These are phyloP conservation scores for Xenus cinereus DNA, from an alignment of 2,113 vertebrate species.

Conservation along the genomic window DNA sequence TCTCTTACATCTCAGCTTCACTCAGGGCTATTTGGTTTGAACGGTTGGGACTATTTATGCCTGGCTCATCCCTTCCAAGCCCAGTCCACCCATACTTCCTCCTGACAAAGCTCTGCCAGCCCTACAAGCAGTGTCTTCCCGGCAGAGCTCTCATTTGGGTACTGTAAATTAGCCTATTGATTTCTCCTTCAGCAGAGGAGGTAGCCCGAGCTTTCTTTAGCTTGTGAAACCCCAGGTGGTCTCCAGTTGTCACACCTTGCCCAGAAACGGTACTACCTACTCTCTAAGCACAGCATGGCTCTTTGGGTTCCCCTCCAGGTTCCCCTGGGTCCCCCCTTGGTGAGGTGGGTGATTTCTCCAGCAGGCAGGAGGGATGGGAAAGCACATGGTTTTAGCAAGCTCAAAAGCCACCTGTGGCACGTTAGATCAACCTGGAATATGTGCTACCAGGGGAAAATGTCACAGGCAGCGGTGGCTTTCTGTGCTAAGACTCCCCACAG, in stretches of 20 bases:
- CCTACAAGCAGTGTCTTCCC: not conserved
- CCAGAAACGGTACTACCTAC: fast-evolving
- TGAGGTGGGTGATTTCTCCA: not conserved
- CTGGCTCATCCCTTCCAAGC: not conserved
- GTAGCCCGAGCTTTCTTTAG: not conserved
- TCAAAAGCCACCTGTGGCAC: not conserved
- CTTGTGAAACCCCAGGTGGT: not conserved
- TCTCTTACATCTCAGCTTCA: not conserved
- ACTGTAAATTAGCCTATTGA: not conserved
- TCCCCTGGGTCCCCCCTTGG: not conserved
- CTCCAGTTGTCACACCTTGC: not conserved
- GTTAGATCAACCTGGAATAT: not conserved
- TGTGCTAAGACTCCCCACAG: not conserved
- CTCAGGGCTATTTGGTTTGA: not conserved
- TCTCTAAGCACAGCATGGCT: not conserved
- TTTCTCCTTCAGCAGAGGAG: not conserved
- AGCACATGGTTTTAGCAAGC: fast-evolving
- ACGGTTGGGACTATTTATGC: not conserved
- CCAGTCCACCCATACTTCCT: not conserved
- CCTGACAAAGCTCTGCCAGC: not conserved
- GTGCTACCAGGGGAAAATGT: not conserved
- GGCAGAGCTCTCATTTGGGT: not conserved
- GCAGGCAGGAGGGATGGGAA: not conserved
- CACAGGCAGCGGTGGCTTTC: not conserved
- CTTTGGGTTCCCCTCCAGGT: not conserved